Evolutionary conservation across 1,140 invertebrate species (phyloP), one percentile per base, ranked within the genome.

Genomic region (Ridgeia piscesae): DNA sequence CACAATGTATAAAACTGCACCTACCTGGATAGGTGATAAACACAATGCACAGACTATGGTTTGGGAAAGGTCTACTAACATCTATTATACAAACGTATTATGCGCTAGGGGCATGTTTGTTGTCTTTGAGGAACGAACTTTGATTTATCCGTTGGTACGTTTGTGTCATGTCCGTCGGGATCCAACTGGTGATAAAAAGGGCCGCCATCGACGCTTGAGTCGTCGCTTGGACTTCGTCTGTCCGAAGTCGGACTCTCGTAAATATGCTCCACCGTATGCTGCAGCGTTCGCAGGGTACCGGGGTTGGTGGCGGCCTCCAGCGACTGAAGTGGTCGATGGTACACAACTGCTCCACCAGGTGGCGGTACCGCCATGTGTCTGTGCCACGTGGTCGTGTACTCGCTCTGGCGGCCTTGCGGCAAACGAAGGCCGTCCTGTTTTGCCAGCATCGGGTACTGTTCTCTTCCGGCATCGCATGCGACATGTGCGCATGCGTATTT

Each of bases 161-260:
- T 21, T 21, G 27, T 77, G 14, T 77, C 58, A 77, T 77, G 58
- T 77, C 58, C 58, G 58, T 77, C 58, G 14, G 89, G 89, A 6
- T 90, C 89, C 89, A 90, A n/a, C 89, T 90, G 34, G n/a, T 90
- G 89, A 33, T 90, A 90, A n/a, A 90, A 90, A 17, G 89, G 89
- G 17, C 34, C 34, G 33, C 35, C 89, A 14, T 77, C 58, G 58
- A 77, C 27, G 17, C 27, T 77, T 17, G 4, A 77, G 27, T 77
- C 58, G 27, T 77, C 58, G 58, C 35, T 90, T 42, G 34, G 6
- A 21, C 89, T 90, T 42, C 35, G 14, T 42, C 89, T 90, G 17
- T 90, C 89, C 34, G 35, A 90, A 34, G 34, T 90, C 14, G 89
- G 89, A 90, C 89, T 90, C 89, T 90, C 89, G n/a, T 90, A 90